phyloP scores from a whole-genome alignment of 2,888 invertebrate species.

The Pammene aurita region DNA sequence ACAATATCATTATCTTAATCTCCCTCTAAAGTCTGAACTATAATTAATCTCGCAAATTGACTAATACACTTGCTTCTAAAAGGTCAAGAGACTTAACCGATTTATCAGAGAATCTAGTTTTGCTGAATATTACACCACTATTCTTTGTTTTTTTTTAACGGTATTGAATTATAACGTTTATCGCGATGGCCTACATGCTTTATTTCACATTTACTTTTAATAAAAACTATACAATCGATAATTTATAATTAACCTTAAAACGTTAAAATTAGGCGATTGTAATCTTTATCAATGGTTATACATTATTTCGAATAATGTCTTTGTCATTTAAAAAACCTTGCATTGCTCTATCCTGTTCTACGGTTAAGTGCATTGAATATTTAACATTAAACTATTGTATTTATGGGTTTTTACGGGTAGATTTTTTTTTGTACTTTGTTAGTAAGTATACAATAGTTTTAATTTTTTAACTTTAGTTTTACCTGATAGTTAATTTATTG shows the following conservation, averaged over 20 bases:
- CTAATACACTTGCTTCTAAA: slow-evolving; percentile 31
- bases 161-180: slow-evolving; percentile 32
- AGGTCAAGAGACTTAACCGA: slow-evolving; percentile 28
- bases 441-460: no score
- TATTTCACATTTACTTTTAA: slow-evolving; percentile 7
- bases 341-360: not conserved
- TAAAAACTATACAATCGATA: slow-evolving; percentile 12
- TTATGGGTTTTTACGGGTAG: no score
- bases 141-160: slow-evolving; percentile 37
- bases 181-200: slow-evolving; percentile 36
- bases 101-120: slow-evolving; percentile 24
- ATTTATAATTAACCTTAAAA: slow-evolving; percentile 4
- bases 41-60: slow-evolving; percentile 7
- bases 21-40: not conserved
- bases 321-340: slow-evolving; percentile 8
- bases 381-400: no score
- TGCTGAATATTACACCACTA: slow-evolving; percentile 22
- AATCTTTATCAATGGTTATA: slow-evolving; percentile 13
- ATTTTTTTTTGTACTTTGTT: no score
- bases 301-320: slow-evolving; percentile 1
- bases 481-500: no score
- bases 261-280: not conserved
- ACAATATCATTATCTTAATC: slow-evolving; percentile 13
- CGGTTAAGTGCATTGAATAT: no score
- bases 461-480: no score